Conservation (phyloP, 2,888 invertebrate genomes). For the Tholera decimalis region DNA sequence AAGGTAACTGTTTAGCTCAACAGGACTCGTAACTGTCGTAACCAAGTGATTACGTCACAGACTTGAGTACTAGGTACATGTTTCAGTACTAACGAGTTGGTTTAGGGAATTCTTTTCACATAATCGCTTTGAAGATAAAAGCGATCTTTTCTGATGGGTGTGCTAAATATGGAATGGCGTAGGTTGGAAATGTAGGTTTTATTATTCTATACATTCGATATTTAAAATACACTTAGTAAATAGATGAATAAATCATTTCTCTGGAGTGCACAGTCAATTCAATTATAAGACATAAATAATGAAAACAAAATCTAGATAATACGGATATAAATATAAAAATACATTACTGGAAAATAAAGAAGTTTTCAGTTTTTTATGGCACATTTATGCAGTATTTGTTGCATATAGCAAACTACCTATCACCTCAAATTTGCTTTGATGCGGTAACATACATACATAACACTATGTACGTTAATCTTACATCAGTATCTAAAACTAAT, state of each 20-base stretch:
- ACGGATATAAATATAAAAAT: no score
- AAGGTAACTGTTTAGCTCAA: constrained; percentile 40
- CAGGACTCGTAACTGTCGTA: constrained; percentile 17
- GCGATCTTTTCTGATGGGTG: background rate
- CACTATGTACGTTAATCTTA: no score
- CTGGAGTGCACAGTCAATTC: no score
- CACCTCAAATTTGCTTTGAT: no score
- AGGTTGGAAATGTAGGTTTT: background rate
- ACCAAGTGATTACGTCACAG: constrained; percentile 13
- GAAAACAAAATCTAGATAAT: no score
- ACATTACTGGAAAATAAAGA: no score
- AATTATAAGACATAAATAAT: no score
- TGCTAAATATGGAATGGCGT: background rate
- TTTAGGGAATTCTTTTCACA: constrained; percentile 6
- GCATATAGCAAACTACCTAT: no score
- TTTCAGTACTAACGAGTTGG: constrained; percentile 17
- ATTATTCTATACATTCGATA: background rate
- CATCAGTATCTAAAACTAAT: no score
- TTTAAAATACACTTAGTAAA: background rate
- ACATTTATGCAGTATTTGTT: no score
- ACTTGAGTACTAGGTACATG: constrained; percentile 21
- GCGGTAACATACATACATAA: no score
- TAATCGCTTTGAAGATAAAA: constrained; percentile 2
- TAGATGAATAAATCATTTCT: background rate
- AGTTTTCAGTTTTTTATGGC: no score